phyloP scores from a whole-genome alignment of 2,113 vertebrate species.

The Morone chrysops region DNA sequence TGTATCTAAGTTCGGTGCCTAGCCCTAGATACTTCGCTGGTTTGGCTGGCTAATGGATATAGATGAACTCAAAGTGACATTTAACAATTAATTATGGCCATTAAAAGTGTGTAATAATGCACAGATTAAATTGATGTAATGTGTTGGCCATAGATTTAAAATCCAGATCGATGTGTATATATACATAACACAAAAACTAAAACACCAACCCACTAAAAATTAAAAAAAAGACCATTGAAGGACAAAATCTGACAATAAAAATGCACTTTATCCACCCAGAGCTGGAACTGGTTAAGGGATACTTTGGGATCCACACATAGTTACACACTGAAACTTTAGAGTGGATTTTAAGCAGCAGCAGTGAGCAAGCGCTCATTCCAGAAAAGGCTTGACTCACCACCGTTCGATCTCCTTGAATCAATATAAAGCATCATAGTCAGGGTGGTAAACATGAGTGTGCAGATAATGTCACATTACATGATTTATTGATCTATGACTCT shows the following conservation, averaged over 20 bases:
- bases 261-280: background rate
- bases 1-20: no score
- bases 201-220: no score
- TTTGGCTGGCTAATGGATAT: no score
- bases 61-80: no score
- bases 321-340: background rate
- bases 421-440: conserved; percentile 19
- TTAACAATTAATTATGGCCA: no score
- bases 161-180: background rate
- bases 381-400: conserved; percentile 8
- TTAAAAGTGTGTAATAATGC: no score
- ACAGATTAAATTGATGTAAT: no score
- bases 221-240: background rate
- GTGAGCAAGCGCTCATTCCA: background rate
- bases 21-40: no score
- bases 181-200: background rate
- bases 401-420: conserved; percentile 10
- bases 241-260: background rate
- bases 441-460: conserved; percentile 35
- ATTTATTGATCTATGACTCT: conserved; percentile 33
- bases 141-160: background rate
- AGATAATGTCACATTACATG: conserved; percentile 40
- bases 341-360: conserved; percentile 1
- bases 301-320: background rate
- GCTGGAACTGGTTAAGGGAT: no score